These are phyloP conservation scores for silkworm (Bombyx mori) DNA, from an alignment of 1,140 invertebrate species.

Conservation along the genomic window DNA sequence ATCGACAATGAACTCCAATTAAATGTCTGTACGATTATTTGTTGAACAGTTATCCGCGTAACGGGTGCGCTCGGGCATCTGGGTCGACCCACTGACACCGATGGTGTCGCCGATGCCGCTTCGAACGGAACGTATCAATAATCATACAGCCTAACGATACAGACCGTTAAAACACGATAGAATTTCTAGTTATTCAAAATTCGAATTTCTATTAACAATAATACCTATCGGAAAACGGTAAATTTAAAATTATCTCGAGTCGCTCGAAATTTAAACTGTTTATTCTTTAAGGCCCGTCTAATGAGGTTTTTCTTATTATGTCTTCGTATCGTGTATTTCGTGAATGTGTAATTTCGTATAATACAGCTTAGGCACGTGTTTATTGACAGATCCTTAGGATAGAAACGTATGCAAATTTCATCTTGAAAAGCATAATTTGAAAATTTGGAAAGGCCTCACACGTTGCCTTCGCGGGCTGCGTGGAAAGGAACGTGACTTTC, in stretches of 20 bases:
- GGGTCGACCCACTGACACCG: constrained; percentile 57
- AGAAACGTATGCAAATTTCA: constrained; percentile 42
- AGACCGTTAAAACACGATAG: constrained; percentile 3
- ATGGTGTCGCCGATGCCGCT: constrained; percentile 17
- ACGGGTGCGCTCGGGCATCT: constrained; percentile 43
- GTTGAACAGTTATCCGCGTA: constrained; percentile 49
- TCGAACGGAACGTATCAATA: constrained; percentile 23
- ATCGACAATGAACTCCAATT: constrained; percentile 31
- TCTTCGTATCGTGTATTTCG: constrained; percentile 36
- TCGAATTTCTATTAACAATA: not conserved
- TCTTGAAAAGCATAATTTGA: constrained; percentile 42
- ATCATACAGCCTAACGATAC: constrained; percentile 11
- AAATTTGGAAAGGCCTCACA: constrained; percentile 53
- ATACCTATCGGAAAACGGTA: not conserved
- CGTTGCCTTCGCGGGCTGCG: constrained; percentile 31
- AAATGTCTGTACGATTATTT: constrained; percentile 33
- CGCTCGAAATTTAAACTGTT: no score
- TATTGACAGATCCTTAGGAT: constrained; percentile 15
- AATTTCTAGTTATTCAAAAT: not conserved
- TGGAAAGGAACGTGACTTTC: constrained; percentile 47
- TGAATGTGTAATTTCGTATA: constrained; percentile 30
- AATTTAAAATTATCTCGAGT: constrained; percentile 29
- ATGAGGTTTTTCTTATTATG: constrained; percentile 39
- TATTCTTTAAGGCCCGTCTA: constrained; percentile 34
- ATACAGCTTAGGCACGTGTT: constrained; percentile 32